Evolutionary conservation across 2,113 vertebrate genomes (phyloP), one percentile per base, ranked within the genome.

Genomic region (Apeltes quadracus): DNA sequence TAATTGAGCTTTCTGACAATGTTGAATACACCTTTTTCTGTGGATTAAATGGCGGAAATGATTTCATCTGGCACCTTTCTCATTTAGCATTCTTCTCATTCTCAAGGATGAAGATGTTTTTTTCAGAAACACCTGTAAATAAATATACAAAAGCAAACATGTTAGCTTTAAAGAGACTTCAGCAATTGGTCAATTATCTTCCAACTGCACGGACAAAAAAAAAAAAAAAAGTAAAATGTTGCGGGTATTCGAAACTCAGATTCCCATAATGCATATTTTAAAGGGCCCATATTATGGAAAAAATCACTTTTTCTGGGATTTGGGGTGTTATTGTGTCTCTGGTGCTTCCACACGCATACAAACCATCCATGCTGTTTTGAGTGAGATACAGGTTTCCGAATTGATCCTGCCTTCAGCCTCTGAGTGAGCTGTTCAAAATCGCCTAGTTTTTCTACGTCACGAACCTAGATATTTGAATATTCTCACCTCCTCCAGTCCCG

Each of bases 121-220:
- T 93, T 94, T 93, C 89, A 92, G 92, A 92, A 92, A 93, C 93
- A 94, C 93, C 93, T 94, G 93, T 86, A 48, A 86, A 86, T 81
- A 83, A 90, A 93, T 81, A 79, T 70, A 86, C 76, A 87, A 79
- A 61, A 74, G 14, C 8, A 44, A 62, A 82, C 79, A 75, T 4
- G 70, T 81, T 78, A 83, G 69, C 53, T 44, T 69, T 53, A 18
- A 20, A 7, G 34, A 36, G 10, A 48, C 25, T 54, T 61, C 66
- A 64, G 32, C n/a, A 82, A 53, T 38, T 46, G 23, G 13, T 46
- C 3, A 50, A 11, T 39, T 68, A 16, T 46, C 69, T 72, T 43
- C 6, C 34, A 48, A 32, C 32, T 66, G 39, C 71, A 43, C 20
- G 50, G 23, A 68, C 22, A 54, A 18, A 43, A 59, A 32, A 50